Evolutionary conservation across 2,888 invertebrate species (phyloP), one percentile per base, ranked within the genome.

Genomic region (Ramazzottius varieornatus): DNA sequence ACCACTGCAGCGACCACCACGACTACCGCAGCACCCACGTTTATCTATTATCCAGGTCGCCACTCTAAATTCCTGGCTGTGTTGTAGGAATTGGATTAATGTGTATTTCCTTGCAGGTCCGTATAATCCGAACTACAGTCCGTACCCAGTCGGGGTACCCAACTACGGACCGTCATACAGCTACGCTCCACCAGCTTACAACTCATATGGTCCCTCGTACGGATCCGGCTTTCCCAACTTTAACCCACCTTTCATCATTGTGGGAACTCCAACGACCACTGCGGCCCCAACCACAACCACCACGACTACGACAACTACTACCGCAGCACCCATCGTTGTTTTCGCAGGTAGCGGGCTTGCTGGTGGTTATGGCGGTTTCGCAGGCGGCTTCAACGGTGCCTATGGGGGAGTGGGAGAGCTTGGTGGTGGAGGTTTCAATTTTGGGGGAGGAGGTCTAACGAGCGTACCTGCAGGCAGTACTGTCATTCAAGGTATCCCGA

Each of bases 1-100:
- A 24, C 63, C 65, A 67, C 65, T 46, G 63, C 33, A 64, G 64
- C 46, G 46, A 67, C 46, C 33, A 68, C 2, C 69, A 63, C 46
- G 63, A 54, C 65, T 54, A 67, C 33, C 32, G 46, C 33, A 32
- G 68, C 54, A 24, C 54, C 54, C 54, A 29, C 29, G 16, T 24
- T 4, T 29, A n/a, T 16, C 54, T 54, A 24, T 29, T 24, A 13
- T 54, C 54, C 29, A 29, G 8, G 8, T 29, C 13, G 4, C 54
- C 54, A 8, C 40, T 40, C 8, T 20, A 40, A 8, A 20, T 40
- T n/a, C n/a, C n/a, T n/a, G n/a, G n/a, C n/a, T n/a, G n/a, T n/a
- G n/a, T n/a, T n/a, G n/a, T n/a, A n/a, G n/a, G n/a, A n/a, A n/a
- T n/a, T n/a, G n/a, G n/a, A n/a, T n/a, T n/a, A n/a, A n/a, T n/a